These are phyloP conservation scores for Syngnathus acus DNA, from an alignment of 2,797 vertebrate species.

Conservation along the genomic window DNA sequence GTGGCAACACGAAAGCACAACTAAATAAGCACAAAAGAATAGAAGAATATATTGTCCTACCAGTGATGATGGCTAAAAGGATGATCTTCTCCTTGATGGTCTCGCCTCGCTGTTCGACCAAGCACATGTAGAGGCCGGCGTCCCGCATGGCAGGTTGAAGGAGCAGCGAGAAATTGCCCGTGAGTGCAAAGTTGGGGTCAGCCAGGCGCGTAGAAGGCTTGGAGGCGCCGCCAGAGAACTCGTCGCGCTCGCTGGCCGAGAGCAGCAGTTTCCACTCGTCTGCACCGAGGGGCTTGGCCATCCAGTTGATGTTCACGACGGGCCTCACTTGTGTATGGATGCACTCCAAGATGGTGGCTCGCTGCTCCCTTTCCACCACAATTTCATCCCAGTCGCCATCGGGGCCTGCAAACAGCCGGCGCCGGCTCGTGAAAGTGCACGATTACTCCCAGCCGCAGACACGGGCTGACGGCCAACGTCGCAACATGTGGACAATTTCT, in stretches of 20 bases:
- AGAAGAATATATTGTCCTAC: neutral
- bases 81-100: conserved; percentile 44
- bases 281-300: conserved; percentile 21
- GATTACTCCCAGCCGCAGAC: conserved; percentile 3
- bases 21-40: no score
- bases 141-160: conserved; percentile 45
- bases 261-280: conserved; percentile 52
- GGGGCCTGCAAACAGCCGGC: neutral
- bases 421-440: neutral
- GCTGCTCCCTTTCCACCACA: conserved; percentile 43
- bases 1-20: neutral
- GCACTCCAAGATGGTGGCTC: conserved; percentile 50
- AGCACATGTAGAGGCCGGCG: conserved; percentile 58
- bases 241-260: conserved; percentile 37
- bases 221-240: conserved; percentile 19
- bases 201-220: conserved; percentile 40
- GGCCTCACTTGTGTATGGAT: conserved; percentile 23
- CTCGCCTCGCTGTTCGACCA: conserved; percentile 32
- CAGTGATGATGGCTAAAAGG: conserved; percentile 37
- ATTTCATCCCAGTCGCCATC: conserved; percentile 48
- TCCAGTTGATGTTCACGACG: conserved; percentile 53
- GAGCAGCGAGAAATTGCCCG: conserved; percentile 54
- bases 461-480: conserved; percentile 3
- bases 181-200: conserved; percentile 48
- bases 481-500: conserved; percentile 7